These are phyloP conservation scores for Varanus komodoensis DNA, from an alignment of 2,113 vertebrate species.

Conservation along the genomic window DNA sequence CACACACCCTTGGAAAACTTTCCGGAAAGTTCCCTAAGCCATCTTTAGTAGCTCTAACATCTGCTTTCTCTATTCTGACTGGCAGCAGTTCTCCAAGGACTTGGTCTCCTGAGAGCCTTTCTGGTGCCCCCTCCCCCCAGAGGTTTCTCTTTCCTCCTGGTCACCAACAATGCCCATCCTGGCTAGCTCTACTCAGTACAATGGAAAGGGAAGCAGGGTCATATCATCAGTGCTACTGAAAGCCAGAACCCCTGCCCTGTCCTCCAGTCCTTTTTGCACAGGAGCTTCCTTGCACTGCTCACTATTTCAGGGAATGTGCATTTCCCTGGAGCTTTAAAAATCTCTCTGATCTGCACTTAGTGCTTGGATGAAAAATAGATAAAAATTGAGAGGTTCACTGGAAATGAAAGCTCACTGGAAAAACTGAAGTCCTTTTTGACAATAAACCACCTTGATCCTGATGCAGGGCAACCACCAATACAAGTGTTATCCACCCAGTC, in stretches of 20 bases:
- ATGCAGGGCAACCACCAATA: too few species aligned
- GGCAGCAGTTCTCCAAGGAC: not conserved
- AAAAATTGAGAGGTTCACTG: not conserved
- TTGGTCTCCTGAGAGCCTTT: not conserved
- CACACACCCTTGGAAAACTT: not conserved
- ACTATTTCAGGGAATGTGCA: not conserved
- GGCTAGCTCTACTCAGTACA: too few species aligned
- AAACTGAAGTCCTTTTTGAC: not conserved
- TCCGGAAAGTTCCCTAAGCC: not conserved
- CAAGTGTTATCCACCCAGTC: too few species aligned
- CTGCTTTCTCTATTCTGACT: not conserved
- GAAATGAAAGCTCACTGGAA: not conserved
- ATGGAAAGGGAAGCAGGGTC: too few species aligned
- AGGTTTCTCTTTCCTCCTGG: too few species aligned
- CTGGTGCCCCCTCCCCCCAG: too few species aligned
- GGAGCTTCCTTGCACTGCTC: not conserved
- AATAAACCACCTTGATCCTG: not conserved
- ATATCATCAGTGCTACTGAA: too few species aligned
- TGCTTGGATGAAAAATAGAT: not conserved
- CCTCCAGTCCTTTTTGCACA: not conserved
- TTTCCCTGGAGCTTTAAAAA: not conserved
- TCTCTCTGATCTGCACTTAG: not conserved
- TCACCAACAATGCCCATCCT: too few species aligned
- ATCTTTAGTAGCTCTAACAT: too few species aligned
- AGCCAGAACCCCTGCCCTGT: too few species aligned